Evolutionary conservation across 2,113 vertebrate genomes (phyloP).

Genomic region (Uria lomvia): DNA sequence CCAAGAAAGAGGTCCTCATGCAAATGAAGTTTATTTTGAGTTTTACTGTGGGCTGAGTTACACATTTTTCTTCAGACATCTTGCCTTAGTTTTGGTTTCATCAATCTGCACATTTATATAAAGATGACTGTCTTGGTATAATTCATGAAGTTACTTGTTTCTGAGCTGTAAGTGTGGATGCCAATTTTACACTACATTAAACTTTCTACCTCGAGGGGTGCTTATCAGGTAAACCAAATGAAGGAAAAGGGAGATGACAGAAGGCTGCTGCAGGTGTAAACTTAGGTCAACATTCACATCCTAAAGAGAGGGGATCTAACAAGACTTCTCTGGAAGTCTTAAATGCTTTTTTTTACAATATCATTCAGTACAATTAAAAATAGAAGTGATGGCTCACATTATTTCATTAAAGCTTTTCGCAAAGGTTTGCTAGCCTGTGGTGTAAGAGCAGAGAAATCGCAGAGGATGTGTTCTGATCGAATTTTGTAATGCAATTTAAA

Average conservation of each 20-base stretch:
- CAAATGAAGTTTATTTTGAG: conserved; percentile 58
- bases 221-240: background rate
- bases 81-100: conserved; percentile 33
- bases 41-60: conserved; percentile 35
- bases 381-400: background rate
- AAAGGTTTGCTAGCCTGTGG: background rate
- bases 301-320: background rate
- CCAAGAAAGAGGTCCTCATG: conserved; percentile 18
- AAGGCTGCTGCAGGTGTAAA: background rate
- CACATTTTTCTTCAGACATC: conserved; percentile 27
- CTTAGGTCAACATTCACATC: background rate
- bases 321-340: background rate
- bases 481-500: background rate
- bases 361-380: background rate
- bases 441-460: background rate
- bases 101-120: conserved; percentile 11
- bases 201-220: background rate
- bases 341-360: background rate
- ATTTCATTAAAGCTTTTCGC: background rate
- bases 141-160: conserved; percentile 5
- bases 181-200: background rate
- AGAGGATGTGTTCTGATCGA: background rate
- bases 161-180: background rate
- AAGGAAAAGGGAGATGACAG: background rate
- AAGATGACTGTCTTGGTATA: background rate